Evolutionary conservation across 2,888 invertebrate genomes (phyloP).

Genomic region (Coelopa pilipes): DNA sequence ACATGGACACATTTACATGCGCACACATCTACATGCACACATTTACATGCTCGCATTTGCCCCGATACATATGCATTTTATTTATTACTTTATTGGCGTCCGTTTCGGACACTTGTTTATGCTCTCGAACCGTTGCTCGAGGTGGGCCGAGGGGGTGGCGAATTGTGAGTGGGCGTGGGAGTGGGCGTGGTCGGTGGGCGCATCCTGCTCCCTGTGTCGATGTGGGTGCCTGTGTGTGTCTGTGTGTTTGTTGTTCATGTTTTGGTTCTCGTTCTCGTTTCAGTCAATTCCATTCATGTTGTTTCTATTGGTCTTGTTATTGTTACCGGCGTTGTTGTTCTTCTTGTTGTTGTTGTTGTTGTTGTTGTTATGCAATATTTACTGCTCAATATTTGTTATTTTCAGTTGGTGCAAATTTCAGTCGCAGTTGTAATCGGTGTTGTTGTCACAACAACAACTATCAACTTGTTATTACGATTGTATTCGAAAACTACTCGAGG

Average conservation of each 20-base stretch:
- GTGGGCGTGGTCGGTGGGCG: no score
- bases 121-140: conserved; percentile 3
- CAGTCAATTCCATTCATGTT: not conserved
- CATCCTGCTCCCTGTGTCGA: not conserved
- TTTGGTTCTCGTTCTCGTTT: not conserved
- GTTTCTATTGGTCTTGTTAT: not conserved
- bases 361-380: no score
- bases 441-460: no score
- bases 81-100: conserved; percentile 10
- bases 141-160: no score
- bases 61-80: not conserved
- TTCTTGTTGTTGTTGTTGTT: no score
- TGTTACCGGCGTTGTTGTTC: not conserved
- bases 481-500: no score
- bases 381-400: no score
- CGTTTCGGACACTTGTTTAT: conserved; percentile 8
- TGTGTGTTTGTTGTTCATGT: not conserved
- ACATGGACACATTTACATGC: not conserved
- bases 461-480: no score
- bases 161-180: no score
- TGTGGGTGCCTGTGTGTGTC: not conserved
- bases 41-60: not conserved
- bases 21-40: not conserved
- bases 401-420: not conserved
- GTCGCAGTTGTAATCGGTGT: no score